A percentile compares a stretch with the other conserved stretches of the same genome.
Conservation (phyloP, 1,140 invertebrate genomes). For the Wasmannia auropunctata region DNA sequence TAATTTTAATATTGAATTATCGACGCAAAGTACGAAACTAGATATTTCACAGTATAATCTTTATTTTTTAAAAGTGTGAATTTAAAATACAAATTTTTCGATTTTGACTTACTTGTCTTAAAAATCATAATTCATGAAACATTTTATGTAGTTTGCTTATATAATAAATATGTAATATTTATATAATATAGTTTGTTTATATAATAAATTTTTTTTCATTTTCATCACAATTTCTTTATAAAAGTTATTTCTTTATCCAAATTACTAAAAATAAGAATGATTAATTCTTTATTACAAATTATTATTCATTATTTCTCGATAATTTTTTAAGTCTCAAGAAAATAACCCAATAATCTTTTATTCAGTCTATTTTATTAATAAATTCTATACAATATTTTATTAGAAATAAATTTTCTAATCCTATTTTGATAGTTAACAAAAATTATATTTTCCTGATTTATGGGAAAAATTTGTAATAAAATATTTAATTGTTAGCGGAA, state of each 20-base stretch:
- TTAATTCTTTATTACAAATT: not conserved
- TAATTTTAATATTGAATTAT: too few relatives aligned
- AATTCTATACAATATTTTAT: not conserved
- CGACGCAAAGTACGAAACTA: not conserved
- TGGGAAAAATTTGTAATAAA: not conserved
- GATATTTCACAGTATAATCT: not conserved
- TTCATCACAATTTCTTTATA: not conserved
- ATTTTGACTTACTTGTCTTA: not conserved
- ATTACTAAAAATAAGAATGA: not conserved
- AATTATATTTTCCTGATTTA: not conserved
- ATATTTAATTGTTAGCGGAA: constrained; percentile 12
- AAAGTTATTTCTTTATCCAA: not conserved
- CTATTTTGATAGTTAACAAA: not conserved
- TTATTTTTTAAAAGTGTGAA: not conserved
- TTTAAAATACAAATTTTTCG: not conserved
- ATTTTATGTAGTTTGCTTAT: not conserved
- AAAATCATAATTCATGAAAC: not conserved
- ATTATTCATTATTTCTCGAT: not conserved
- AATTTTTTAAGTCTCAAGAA: not conserved
- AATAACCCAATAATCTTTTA: not conserved
- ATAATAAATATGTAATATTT: too few relatives aligned
- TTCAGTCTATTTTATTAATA: not conserved
- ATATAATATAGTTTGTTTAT: too few relatives aligned
- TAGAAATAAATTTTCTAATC: not conserved
- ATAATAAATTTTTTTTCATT: not conserved